Percentiles rank a stretch among this genome's conserved stretches.
phyloP scores from a whole-genome alignment of 2,113 vertebrate species.

The Rhombomys opimus region DNA sequence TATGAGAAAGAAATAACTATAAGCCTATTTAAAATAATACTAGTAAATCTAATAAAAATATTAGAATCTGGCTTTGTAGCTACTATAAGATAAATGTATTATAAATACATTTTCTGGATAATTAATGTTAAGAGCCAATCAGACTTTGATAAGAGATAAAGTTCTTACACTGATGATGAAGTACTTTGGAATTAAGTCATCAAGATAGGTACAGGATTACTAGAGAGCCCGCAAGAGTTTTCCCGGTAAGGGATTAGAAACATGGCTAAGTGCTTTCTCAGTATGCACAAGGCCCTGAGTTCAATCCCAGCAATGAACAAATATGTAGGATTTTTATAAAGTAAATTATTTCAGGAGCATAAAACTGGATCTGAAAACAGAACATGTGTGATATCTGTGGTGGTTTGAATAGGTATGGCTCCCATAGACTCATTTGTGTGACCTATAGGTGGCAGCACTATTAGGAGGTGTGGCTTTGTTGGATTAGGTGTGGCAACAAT shows the following conservation, averaged over 20 bases:
- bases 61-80: neutral
- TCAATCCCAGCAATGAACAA: neutral
- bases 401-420: neutral
- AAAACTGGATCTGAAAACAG: neutral
- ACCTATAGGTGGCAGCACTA: neutral
- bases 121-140: neutral
- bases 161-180: neutral
- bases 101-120: neutral
- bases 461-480: neutral
- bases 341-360: neutral
- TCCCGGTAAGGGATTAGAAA: neutral
- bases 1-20: conserved; percentile 1
- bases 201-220: neutral
- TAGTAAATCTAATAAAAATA: neutral
- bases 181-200: neutral
- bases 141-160: neutral
- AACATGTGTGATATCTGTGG: neutral
- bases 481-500: neutral
- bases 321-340: neutral
- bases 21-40: neutral
- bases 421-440: neutral
- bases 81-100: neutral
- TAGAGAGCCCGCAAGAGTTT: neutral
- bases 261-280: neutral
- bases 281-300: neutral